These are phyloP conservation scores for Caenorhabditis drosophilae DNA, from an alignment of 2,888 invertebrate genomes.

Conservation along the genomic window DNA sequence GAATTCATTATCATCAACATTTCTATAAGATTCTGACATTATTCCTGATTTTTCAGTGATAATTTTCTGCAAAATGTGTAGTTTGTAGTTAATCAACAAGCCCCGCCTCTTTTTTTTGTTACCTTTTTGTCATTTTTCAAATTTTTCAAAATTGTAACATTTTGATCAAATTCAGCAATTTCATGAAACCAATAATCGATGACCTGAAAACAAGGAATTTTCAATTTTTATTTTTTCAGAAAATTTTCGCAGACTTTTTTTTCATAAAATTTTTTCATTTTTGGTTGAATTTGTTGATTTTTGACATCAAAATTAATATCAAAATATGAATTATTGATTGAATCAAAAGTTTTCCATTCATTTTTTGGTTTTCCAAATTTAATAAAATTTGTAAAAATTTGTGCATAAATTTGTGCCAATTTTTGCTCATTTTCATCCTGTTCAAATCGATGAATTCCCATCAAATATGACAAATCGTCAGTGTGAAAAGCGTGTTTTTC, in stretches of 20 bases:
- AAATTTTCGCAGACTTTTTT: conserved; percentile 13
- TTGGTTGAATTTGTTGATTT: conserved; percentile 11
- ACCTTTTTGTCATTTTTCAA: too few species aligned
- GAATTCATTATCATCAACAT: too few species aligned
- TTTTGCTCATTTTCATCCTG: conserved; percentile 46
- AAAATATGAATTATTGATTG: conserved; percentile 14
- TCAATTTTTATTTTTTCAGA: not conserved
- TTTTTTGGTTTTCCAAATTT: conserved; percentile 33
- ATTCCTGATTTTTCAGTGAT: too few species aligned
- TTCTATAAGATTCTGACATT: too few species aligned
- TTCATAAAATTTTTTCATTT: conserved; percentile 16
- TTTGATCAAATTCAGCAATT: conserved; percentile 15
- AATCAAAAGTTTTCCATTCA: not conserved
- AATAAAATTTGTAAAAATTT: conserved; percentile 40
- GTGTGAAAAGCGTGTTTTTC: conserved; percentile 45
- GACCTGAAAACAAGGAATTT: conserved; percentile 19
- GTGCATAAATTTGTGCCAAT: conserved; percentile 31
- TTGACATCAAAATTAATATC: conserved; percentile 27
- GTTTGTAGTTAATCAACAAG: too few species aligned
- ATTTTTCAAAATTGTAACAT: too few species aligned
- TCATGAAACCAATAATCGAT: conserved; percentile 16
- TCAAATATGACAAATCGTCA: conserved; percentile 48
- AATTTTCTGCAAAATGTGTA: too few species aligned
- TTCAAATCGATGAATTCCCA: conserved; percentile 51
- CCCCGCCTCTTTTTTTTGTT: too few species aligned